Base-by-base conservation (phyloP, 1,140 invertebrate species). In the Papilio aristodemus region DNA sequence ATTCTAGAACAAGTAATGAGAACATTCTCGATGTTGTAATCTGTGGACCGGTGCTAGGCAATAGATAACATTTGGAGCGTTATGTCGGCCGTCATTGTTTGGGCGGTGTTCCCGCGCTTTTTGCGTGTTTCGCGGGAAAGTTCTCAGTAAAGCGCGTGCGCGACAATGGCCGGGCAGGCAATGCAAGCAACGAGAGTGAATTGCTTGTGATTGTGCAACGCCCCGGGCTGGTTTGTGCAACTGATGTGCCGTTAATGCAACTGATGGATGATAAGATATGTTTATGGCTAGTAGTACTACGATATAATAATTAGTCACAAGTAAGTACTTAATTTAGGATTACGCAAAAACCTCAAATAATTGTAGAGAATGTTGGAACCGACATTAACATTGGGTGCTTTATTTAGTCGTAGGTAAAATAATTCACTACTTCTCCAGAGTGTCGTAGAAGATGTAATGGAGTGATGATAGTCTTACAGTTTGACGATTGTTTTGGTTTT, bases 51-150 rank as follows among this genome's bases (percentile, higher is more conserved):
- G 58, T 70, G 71, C 74, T 67, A 75, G 60, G 69, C 60, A 71
- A 81, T 78, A 86, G 87, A 89, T 89, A 90, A 86, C 83, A 86
- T 89, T 87, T 77, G 85, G 83, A 86, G 85, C 85, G 84, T 89
- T 89, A 91, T 89, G 89, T 87, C 81, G 83, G 82, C 82, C 81
- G 81, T 85, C 82, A 87, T 90, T 85, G 83, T 87, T 79, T 80
- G 74, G 77, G 74, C 68, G 76, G 70, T 73, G 81, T 91, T 91
- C 89, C 88, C 89, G 87, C 87, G 89, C 83, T 90, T 91, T 91
- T 90, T 90, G 84, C 79, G 77, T 73, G 75, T 80, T 86, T 85
- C 89, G 90, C 89, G 90, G 89, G 90, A 92, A 92, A 76, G 80
- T 90, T 92, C 90, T 78, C 90, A 91, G 79, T 86, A 83, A 80